Evolutionary conservation across 2,888 invertebrate species (phyloP).

Genomic region (Xanthia togata): DNA sequence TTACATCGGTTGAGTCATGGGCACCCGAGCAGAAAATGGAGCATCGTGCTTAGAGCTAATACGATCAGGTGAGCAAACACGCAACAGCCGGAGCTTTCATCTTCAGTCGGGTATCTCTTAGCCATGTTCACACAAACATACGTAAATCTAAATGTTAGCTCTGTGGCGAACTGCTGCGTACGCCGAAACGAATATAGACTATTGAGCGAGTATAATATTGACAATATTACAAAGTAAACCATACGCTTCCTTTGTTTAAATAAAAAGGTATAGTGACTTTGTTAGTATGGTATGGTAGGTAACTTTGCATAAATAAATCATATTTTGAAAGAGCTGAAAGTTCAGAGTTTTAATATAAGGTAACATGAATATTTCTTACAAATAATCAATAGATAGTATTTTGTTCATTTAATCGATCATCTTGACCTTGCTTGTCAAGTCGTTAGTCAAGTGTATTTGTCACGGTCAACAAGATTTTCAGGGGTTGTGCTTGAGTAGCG

Average conservation of each 20-base stretch:
- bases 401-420: conserved; percentile 1
- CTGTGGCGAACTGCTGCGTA: conserved; percentile 49
- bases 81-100: conserved; percentile 87
- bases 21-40: conserved; percentile 87
- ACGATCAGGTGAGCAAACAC: conserved; percentile 89
- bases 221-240: conserved; percentile 5
- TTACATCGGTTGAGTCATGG: conserved; percentile 85
- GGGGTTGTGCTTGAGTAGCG: conserved; percentile 7
- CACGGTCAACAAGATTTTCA: conserved; percentile 14
- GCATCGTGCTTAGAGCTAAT: conserved; percentile 88
- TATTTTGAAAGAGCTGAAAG: not conserved
- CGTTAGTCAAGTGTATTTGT: conserved; percentile 19
- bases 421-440: conserved; percentile 2
- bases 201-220: conserved; percentile 28
- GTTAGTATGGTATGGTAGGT: too few relatives aligned
- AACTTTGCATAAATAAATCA: too few relatives aligned
- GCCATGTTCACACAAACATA: conserved; percentile 69
- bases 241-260: not conserved
- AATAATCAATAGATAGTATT: not conserved
- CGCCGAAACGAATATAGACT: conserved; percentile 58
- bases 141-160: conserved; percentile 61
- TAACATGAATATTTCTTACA: not conserved
- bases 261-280: too few relatives aligned
- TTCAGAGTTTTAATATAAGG: not conserved
- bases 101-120: conserved; percentile 86